Percentiles rank a stretch among this genome's conserved stretches.
phyloP scores from a whole-genome alignment of 1,140 invertebrate species.

The Brachionus asplanchnoidis region DNA sequence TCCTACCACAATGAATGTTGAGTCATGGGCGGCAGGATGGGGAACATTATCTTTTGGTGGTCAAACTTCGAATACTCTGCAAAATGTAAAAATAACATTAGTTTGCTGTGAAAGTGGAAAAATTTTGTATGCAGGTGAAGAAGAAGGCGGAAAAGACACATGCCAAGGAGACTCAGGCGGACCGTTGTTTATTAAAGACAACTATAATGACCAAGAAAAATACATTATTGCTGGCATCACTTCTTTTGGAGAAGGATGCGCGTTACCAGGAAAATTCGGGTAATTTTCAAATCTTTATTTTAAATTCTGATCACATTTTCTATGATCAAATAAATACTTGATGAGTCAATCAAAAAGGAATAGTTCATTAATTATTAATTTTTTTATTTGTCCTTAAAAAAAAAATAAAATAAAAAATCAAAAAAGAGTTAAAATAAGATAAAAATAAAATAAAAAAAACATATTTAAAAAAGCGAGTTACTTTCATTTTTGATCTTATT shows the following conservation, averaged over 20 bases:
- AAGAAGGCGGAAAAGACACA: neutral
- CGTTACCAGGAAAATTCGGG: neutral
- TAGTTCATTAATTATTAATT: too few relatives aligned
- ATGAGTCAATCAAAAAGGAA: too few relatives aligned
- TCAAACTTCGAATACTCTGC: neutral
- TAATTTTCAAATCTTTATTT: neutral
- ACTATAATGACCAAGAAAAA: neutral
- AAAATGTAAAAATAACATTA: conserved; percentile 11
- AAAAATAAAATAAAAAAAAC: too few relatives aligned
- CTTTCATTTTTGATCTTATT: too few relatives aligned
- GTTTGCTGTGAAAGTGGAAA: neutral
- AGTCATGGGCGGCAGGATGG: neutral
- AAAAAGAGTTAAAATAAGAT: too few relatives aligned
- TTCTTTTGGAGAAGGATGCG: conserved; percentile 22
- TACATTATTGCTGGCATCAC: neutral
- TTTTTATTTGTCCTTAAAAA: too few relatives aligned
- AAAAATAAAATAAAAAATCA: too few relatives aligned
- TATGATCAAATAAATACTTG: too few relatives aligned
- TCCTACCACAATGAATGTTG: neutral
- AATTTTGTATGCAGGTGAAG: neutral
- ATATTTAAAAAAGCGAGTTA: too few relatives aligned
- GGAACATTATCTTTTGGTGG: neutral
- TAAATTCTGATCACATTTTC: too few relatives aligned
- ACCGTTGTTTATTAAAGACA: neutral
- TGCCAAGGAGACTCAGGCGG: conserved; percentile 26